A percentile compares a stretch with the other conserved stretches of the same genome.
These are phyloP conservation scores for Mus caroli DNA, from an alignment of 2,797 vertebrate species.

Conservation along the genomic window DNA sequence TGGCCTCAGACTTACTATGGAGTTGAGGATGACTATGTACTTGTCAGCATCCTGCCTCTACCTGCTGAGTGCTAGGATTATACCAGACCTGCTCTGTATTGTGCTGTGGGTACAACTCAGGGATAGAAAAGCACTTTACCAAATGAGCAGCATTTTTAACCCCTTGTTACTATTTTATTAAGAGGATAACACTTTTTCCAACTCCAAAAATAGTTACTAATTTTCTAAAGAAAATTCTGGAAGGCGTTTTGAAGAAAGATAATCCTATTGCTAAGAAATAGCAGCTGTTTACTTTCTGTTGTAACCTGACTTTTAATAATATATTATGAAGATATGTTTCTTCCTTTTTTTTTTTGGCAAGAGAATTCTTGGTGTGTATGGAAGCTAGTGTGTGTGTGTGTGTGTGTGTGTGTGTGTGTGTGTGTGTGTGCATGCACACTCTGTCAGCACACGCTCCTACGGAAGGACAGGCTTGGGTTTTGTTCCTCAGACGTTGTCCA, in stretches of 20 bases:
- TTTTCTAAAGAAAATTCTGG: slow-evolving; percentile 12
- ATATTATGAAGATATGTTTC: slow-evolving; percentile 6
- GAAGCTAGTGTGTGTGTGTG: slow-evolving; percentile 12
- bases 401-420: background rate
- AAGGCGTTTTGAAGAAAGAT: background rate
- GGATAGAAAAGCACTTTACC: background rate
- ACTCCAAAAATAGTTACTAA: background rate
- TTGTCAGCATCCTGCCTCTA: background rate
- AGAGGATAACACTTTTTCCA: slow-evolving; percentile 2
- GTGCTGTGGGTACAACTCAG: background rate
- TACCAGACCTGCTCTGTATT: background rate
- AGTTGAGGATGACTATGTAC: background rate
- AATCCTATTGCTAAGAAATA: background rate
- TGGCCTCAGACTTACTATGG: background rate
- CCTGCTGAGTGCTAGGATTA: background rate
- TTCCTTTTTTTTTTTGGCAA: background rate
- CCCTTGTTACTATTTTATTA: background rate
- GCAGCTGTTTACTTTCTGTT: background rate
- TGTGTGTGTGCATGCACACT: background rate
- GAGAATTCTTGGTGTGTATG: slow-evolving; percentile 12
- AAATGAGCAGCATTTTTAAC: background rate
- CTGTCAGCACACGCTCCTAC: background rate
- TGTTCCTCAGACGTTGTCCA: background rate
- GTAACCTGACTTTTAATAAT: background rate
- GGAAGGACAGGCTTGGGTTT: background rate